Conservation (phyloP, 2,888 invertebrate genomes). For the Xestia ashworthii region DNA sequence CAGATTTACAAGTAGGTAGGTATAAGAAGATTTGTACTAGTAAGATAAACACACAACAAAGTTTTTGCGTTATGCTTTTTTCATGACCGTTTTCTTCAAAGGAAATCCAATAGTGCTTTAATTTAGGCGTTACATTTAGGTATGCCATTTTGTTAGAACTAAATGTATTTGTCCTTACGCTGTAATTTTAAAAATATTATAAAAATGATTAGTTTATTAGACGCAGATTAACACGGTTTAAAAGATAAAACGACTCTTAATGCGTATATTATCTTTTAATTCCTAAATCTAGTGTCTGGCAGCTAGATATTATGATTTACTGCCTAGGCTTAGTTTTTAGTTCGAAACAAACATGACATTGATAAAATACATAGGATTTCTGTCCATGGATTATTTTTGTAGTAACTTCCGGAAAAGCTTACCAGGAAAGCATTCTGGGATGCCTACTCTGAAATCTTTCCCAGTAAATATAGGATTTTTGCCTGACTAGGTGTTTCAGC, state of each 20-base stretch:
- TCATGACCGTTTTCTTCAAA: neutral
- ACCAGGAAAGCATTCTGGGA: neutral
- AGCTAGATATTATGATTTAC: slow-evolving; percentile 24
- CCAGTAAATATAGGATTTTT: neutral
- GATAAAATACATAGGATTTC: neutral
- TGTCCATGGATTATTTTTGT: neutral
- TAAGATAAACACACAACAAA: too few species aligned
- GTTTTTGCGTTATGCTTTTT: neutral
- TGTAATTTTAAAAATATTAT: neutral
- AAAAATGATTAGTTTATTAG: slow-evolving; percentile 23
- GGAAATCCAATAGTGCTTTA: neutral
- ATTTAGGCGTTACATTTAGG: neutral
- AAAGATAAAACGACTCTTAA: slow-evolving; percentile 34
- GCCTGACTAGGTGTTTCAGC: too few species aligned
- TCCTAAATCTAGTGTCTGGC: slow-evolving; percentile 39
- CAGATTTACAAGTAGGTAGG: slow-evolving; percentile 4
- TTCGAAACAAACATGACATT: neutral
- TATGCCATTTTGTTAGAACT: neutral
- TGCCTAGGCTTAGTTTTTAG: slow-evolving; percentile 16
- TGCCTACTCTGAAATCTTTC: neutral
- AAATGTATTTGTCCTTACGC: slow-evolving; percentile 1
- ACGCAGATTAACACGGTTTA: slow-evolving; percentile 46
- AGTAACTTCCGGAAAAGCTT: neutral
- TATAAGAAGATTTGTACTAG: neutral
- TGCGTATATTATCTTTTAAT: slow-evolving; percentile 46